phyloP scores from a whole-genome alignment of 2,797 vertebrate genomes.

The Danio aesculapii region DNA sequence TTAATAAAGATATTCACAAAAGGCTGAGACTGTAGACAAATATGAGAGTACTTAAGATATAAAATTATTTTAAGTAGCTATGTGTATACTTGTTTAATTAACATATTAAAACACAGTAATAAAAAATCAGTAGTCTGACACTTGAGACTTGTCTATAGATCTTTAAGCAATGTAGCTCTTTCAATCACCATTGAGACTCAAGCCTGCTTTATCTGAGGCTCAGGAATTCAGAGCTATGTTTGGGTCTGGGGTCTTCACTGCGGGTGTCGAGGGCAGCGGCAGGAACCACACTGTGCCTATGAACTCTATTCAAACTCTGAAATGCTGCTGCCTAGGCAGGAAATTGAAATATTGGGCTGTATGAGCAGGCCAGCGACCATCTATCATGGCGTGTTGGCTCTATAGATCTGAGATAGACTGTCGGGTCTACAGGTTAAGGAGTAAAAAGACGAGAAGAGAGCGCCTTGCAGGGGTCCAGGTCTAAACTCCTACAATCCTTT shows the following conservation, averaged over 20 bases:
- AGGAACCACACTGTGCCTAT: constrained; percentile 92
- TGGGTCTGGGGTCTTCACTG: constrained; percentile 82
- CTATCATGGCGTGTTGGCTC: constrained; percentile 81
- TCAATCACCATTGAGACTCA: constrained; percentile 21
- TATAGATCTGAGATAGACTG: constrained; percentile 74
- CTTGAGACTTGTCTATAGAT: neutral
- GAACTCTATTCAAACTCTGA: constrained; percentile 91
- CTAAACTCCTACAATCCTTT: constrained; percentile 55
- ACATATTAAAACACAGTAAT: neutral
- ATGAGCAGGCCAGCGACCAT: constrained; percentile 88
- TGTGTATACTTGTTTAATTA: too few relatives aligned
- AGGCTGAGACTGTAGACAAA: too few relatives aligned
- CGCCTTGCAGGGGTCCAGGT: constrained; percentile 62
- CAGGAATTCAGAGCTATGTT: constrained; percentile 88
- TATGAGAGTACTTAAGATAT: too few relatives aligned
- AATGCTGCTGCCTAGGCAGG: constrained; percentile 89
- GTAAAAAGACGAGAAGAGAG: constrained; percentile 63
- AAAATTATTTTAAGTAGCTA: too few relatives aligned
- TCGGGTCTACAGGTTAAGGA: constrained; percentile 75
- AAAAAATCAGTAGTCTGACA: neutral
- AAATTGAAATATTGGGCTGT: constrained; percentile 96
- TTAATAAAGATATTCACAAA: too few relatives aligned
- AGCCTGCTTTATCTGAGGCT: constrained; percentile 67
- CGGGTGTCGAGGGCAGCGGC: constrained; percentile 68
- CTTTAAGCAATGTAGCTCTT: constrained; percentile 46